Conservation (phyloP, 2,888 invertebrate genomes). For the Drosophila bunnanda region DNA sequence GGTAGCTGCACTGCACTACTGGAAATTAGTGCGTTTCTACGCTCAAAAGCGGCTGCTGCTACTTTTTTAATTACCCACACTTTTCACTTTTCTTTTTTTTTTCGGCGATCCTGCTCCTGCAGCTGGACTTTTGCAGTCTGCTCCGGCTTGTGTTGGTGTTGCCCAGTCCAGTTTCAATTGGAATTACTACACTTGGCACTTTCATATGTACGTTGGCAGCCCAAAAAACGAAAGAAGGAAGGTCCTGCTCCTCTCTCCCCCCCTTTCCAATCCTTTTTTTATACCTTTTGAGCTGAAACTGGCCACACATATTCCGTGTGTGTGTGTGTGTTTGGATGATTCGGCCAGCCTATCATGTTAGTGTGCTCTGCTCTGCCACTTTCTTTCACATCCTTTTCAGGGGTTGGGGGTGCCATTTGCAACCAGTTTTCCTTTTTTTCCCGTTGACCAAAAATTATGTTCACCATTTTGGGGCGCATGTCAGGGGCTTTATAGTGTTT, state of each 20-base stretch:
- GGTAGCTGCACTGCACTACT: conserved; percentile 67
- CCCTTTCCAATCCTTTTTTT: conserved; percentile 23
- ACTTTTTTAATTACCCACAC: conserved; percentile 81
- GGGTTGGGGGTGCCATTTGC: conserved; percentile 26
- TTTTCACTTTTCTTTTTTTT: conserved; percentile 52
- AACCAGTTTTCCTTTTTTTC: conserved; percentile 42
- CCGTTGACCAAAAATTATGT: conserved; percentile 66
- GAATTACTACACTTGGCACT: conserved; percentile 80
- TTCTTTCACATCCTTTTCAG: conserved; percentile 55
- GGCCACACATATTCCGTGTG: conserved; percentile 57
- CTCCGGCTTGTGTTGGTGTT: conserved; percentile 32
- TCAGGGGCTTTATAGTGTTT: conserved; percentile 22
- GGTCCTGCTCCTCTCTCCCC: conserved; percentile 13
- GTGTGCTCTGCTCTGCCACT: conserved; percentile 63
- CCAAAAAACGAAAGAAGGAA: conserved; percentile 41
- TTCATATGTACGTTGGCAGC: conserved; percentile 57
- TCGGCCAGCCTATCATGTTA: conserved; percentile 77
- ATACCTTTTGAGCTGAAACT: conserved; percentile 41
- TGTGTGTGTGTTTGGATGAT: conserved; percentile 31
- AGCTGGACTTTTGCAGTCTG: conserved; percentile 47
- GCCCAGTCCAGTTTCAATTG: conserved; percentile 70
- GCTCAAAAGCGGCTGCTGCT: conserved; percentile 72
- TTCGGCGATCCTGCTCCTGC: conserved; percentile 37
- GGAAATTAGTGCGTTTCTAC: conserved; percentile 80
- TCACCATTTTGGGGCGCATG: conserved; percentile 47